Evolutionary conservation across 2,113 vertebrate species (phyloP), one percentile per base, ranked within the genome.

Genomic region (Lagopus leucura): DNA sequence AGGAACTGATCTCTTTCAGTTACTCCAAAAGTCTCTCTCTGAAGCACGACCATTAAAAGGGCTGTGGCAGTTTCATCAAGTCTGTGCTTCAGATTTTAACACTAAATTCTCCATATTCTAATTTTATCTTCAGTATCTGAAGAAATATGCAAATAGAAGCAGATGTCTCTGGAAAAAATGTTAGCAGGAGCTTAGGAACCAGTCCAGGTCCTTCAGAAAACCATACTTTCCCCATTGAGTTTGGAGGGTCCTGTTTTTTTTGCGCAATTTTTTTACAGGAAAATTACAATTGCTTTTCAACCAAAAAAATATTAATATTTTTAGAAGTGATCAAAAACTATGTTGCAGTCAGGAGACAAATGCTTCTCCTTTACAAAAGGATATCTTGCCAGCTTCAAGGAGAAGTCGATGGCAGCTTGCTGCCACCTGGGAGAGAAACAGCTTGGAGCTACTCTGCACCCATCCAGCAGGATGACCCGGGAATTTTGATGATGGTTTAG

Each of bases 81-180:
- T 83, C 61, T 86, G 43, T 2, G 1, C 47, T 80, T 83, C 52
- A 0, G 1, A 77, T 88, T 76, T 89, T 91, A 92, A 83, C 64
- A 93, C 34, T 32, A 82, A 60, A 60, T 61, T 70, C 6, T 61
- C 30, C 47, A 19, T 71, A 52, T 25, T 85, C 10, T 84, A 78
- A 60, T 93, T 85, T 77, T 73, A 66, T 88, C 38, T 88, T 92
- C 40, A 74, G 34, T 42, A 73, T 70, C 42, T 80, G 87, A 79
- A 55, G 71, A 93, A 89, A 82, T 55, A 7, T 2, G 5, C 20
- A 85, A 93, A 79, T 71, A 82, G 60, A 92, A 92, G 32, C 87
- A 95, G 67, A 94, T 88, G 36, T 73, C 34, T 65, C 34, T 57
- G 34, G 40, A 91, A 77, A 43, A 82, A 47, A 21, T 47, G 63